Conservation (phyloP, 2,797 vertebrate genomes). For the Protosalanx chinensis region DNA sequence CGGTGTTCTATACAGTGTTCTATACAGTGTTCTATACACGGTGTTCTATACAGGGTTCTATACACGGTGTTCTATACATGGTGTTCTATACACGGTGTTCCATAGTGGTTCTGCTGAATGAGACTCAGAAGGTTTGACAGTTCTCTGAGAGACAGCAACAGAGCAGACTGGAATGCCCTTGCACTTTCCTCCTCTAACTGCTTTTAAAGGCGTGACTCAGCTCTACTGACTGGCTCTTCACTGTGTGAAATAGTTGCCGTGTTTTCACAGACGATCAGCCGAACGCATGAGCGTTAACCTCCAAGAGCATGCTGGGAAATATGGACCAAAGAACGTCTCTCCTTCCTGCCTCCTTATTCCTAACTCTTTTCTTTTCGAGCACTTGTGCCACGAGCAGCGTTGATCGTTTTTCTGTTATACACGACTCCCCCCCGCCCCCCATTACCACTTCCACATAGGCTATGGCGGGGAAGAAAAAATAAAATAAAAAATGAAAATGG, state of each 20-base stretch:
- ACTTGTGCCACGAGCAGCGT: slow-evolving; percentile 4
- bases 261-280: not conserved
- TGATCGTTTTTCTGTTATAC: slow-evolving; percentile 32
- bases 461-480: slow-evolving; percentile 23
- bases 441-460: slow-evolving; percentile 43
- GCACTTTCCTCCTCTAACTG: not conserved
- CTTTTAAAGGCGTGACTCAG: not conserved
- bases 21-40: too few species aligned
- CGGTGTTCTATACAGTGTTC: too few species aligned
- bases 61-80: too few species aligned
- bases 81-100: too few species aligned
- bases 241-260: not conserved
- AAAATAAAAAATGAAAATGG: slow-evolving; percentile 43
- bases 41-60: too few species aligned
- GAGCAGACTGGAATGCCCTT: not conserved
- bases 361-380: not conserved
- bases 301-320: not conserved
- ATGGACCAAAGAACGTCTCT: not conserved
- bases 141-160: too few species aligned
- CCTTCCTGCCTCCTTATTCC: not conserved
- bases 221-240: not conserved
- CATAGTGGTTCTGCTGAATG: too few species aligned
- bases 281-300: slow-evolving; percentile 1
- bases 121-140: too few species aligned
- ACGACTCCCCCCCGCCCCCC: slow-evolving; percentile 29